Base-by-base conservation (phyloP, 2,888 invertebrate genomes). In the Listrodromus nycthemerus region DNA sequence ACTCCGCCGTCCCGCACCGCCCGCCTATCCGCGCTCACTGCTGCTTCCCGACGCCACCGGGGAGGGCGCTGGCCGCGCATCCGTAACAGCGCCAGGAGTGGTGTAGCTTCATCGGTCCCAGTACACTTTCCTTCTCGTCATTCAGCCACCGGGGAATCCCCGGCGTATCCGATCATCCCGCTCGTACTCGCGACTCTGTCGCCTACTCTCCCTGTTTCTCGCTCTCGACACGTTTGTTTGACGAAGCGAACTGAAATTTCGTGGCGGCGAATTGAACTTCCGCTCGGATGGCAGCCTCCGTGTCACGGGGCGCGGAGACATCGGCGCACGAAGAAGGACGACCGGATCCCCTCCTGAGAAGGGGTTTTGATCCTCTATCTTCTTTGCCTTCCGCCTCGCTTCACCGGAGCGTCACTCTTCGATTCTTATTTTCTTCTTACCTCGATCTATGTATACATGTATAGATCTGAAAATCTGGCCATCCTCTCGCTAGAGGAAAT, bases 261-360 rank as follows among this genome's bases (percentile, higher is more conserved):
- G 74, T 77, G 73, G 78, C 78, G 87, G 81, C 85, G 89, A 89
- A 92, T 92, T 92, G 92, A 89, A 91, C 92, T 92, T 92, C 89
- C 92, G 91, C 90, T 89, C 87, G 86, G 86, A 76, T 89, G 88
- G 87, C 88, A 90, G 90, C 83, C 88, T 86, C 74, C 24, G 24
- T 87, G 88, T 89, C 87, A 87, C 80, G 77, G 52, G 58, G 48
- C 58, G n/a, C 58, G 33, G 67, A 66, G 58, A 45, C 48, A 67
- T 55, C 55, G 41, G 41, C 10, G 58, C 45, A 66, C 45, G 55
- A 50, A 74, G 78, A 55, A 78, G 73, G 58, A 67, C n/a, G 21
- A 55, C 45, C 16, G n/a, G 16, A n/a, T 6, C 30, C 48, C 7
- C 76, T 4, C 6, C 6, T 13, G 16, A 30, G 24, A 66, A 55